Evolutionary conservation across 2,113 vertebrate species (phyloP).

Genomic region (Corvus hawaiiensis): DNA sequence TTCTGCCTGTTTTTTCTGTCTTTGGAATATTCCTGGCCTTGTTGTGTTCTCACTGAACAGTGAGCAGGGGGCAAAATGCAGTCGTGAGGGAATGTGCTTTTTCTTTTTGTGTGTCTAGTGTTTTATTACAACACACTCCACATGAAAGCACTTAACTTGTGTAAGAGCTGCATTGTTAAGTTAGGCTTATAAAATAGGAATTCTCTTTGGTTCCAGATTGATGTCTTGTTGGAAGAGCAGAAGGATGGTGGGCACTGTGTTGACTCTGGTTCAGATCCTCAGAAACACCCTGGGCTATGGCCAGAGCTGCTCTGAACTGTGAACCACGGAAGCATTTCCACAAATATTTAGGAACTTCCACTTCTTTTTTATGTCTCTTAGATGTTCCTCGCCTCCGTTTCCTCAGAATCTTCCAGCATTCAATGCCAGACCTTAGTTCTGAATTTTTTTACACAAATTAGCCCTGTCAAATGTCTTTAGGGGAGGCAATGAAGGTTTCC

Average conservation of each 20-base stretch:
- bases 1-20: neutral
- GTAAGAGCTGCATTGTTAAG: neutral
- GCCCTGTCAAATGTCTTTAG: neutral
- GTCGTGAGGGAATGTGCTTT: neutral
- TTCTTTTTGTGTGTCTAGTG: fast-evolving
- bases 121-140: neutral
- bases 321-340: neutral
- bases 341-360: neutral
- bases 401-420: neutral
- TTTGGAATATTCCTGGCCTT: neutral
- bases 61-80: neutral
- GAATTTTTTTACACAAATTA: neutral
- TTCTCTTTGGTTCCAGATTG: neutral
- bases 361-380: neutral
- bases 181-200: neutral
- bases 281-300: neutral
- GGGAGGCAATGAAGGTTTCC: neutral
- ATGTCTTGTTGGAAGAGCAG: neutral
- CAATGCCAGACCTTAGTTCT: neutral
- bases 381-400: neutral
- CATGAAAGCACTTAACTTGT: neutral
- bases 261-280: neutral
- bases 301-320: neutral
- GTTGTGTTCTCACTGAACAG: neutral
- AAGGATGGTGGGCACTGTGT: neutral